Percentiles rank a stretch among this genome's conserved stretches.
Conservation (phyloP, 2,113 vertebrate genomes). For the Spermophilus dauricus region DNA sequence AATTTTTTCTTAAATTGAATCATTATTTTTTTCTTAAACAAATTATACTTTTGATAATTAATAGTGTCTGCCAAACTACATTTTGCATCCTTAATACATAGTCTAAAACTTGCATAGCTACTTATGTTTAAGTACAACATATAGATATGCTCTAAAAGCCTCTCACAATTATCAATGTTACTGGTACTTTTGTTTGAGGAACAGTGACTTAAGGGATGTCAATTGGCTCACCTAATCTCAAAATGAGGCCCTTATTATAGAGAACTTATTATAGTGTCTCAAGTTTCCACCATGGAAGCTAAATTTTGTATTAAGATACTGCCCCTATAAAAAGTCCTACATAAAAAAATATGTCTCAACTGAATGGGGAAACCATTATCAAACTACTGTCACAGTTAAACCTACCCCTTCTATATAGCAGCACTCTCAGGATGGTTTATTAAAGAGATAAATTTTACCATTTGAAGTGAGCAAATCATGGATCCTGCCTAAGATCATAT, state of each 20-base stretch:
- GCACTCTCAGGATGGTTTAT: not conserved
- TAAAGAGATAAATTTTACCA: not conserved
- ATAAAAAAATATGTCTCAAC: not conserved
- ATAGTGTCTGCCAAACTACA: not conserved
- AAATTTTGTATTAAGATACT: not conserved
- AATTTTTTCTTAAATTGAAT: not conserved
- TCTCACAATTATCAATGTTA: not conserved
- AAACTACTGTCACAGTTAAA: not conserved
- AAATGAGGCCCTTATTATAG: not conserved
- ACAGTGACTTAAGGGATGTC: not conserved
- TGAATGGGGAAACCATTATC: not conserved
- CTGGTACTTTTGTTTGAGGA: not conserved
- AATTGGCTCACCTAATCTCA: not conserved
- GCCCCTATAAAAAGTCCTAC: not conserved
- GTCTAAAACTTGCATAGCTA: not conserved
- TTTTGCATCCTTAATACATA: not conserved
- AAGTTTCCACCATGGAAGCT: not conserved
- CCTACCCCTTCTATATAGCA: not conserved
- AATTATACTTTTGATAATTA: not conserved
- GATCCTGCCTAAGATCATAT: not conserved
- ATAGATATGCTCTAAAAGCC: not conserved
- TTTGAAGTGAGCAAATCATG: not conserved
- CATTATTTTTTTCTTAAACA: not conserved
- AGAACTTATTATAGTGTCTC: not conserved
- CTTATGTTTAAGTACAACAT: not conserved